Conservation (phyloP, 2,888 invertebrate species). For the Drosophila neonasuta region DNA sequence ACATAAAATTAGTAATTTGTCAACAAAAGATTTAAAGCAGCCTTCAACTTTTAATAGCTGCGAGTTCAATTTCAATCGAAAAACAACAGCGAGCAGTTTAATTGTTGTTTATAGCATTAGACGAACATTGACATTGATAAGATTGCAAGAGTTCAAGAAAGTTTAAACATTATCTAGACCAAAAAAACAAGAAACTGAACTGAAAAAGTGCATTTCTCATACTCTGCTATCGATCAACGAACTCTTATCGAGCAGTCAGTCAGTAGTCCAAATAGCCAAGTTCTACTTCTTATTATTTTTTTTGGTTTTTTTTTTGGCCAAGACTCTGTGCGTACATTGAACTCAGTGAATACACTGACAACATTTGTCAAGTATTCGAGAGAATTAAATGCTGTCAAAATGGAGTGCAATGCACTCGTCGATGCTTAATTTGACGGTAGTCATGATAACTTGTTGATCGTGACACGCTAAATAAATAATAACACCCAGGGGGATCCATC, state of each 20-base stretch:
- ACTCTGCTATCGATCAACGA: conserved; percentile 39
- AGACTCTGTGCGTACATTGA: conserved; percentile 39
- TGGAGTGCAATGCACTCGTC: conserved; percentile 46
- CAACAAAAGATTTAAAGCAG: neutral
- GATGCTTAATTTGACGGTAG: conserved; percentile 30
- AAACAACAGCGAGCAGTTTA: neutral
- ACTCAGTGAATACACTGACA: conserved; percentile 14
- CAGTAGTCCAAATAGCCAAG: conserved; percentile 35
- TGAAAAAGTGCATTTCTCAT: conserved; percentile 33
- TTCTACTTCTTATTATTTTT: neutral
- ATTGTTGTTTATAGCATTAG: conserved; percentile 2
- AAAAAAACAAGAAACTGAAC: conserved; percentile 4
- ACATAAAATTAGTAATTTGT: neutral
- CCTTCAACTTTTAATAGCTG: neutral
- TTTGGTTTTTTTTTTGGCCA: conserved; percentile 27
- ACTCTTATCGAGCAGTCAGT: conserved; percentile 36
- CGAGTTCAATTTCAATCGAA: neutral
- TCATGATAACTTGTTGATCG: conserved; percentile 48
- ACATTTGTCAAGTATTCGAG: conserved; percentile 2
- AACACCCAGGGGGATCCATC: neutral
- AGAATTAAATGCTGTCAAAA: conserved; percentile 31
- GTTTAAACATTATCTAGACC: conserved; percentile 26
- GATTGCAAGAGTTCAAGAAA: conserved; percentile 30
- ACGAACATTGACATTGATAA: conserved; percentile 36
- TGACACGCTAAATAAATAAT: conserved; percentile 48